Percentiles rank a stretch among this genome's conserved stretches.
Evolutionary conservation across 2,888 invertebrate species (phyloP).

Genomic region (Pollenia amentaria): DNA sequence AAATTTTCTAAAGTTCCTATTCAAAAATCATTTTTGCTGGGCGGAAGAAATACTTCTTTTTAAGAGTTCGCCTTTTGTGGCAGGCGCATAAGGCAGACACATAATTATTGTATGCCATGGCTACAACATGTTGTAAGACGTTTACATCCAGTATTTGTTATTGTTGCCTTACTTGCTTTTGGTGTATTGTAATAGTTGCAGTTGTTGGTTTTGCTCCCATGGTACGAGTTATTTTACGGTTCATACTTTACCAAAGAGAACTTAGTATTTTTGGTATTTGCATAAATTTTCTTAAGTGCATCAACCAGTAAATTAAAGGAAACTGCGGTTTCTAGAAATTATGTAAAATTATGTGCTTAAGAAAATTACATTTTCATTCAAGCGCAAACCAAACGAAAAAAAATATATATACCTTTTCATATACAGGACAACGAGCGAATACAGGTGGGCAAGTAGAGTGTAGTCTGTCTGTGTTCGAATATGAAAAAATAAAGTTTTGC

Average conservation of each 20-base stretch:
- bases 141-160: slow-evolving; percentile 9
- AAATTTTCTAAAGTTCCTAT: slow-evolving; percentile 37
- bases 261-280: slow-evolving; percentile 83
- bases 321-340: slow-evolving; percentile 73
- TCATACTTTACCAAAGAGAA: slow-evolving; percentile 55
- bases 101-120: slow-evolving; percentile 30
- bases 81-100: slow-evolving; percentile 53
- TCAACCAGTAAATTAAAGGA: slow-evolving; percentile 79
- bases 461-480: neutral
- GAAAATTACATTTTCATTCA: slow-evolving; percentile 72
- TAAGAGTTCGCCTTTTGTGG: slow-evolving; percentile 45
- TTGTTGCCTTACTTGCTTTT: slow-evolving; percentile 23
- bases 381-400: slow-evolving; percentile 54
- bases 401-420: slow-evolving; percentile 38
- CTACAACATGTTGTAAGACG: slow-evolving; percentile 3
- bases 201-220: slow-evolving; percentile 4
- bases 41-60: slow-evolving; percentile 50
- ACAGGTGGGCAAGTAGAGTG: slow-evolving; percentile 10
- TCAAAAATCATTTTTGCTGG: slow-evolving; percentile 50
- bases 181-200: slow-evolving; percentile 29
- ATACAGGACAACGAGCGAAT: slow-evolving; percentile 5
- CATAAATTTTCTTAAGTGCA: slow-evolving; percentile 84
- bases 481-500: too few species aligned
- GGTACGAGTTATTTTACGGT: slow-evolving; percentile 7
- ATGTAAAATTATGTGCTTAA: slow-evolving; percentile 74